A percentile compares a stretch with the other conserved stretches of the same genome.
Evolutionary conservation across 2,113 vertebrate species (phyloP).

Genomic region (Chrysochloris asiatica): DNA sequence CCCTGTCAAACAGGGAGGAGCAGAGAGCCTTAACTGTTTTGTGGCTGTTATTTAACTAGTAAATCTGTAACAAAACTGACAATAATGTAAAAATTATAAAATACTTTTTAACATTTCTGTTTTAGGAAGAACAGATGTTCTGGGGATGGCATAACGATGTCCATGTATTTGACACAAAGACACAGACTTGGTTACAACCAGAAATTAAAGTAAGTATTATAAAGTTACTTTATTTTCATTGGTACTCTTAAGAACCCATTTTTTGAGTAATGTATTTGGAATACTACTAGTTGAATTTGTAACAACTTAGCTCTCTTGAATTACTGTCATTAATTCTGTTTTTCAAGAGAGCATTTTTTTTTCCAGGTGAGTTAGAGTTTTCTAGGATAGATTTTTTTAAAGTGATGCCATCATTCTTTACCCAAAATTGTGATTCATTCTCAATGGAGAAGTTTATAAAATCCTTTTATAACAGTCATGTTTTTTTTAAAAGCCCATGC

Average conservation of each 20-base stretch:
- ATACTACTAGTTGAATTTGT: conserved; percentile 30
- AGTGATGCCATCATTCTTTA: conserved; percentile 44
- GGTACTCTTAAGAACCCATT: not conserved
- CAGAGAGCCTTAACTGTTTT: too few relatives aligned
- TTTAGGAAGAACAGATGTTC: conserved; percentile 91
- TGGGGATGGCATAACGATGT: conserved; percentile 99
- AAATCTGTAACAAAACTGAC: not conserved
- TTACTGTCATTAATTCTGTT: not conserved
- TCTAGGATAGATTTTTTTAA: conserved; percentile 27
- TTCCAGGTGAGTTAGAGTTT: conserved; percentile 28
- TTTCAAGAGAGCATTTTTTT: conserved; percentile 25
- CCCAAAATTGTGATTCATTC: not conserved
- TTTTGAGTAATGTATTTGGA: conserved; percentile 36
- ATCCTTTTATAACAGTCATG: not conserved
- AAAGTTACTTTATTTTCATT: not conserved
- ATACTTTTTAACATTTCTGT: conserved; percentile 27
- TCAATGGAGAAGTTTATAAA: conserved; percentile 35
- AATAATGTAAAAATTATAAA: conserved; percentile 9
- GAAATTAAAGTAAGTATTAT: conserved; percentile 86
- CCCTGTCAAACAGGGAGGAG: too few relatives aligned
- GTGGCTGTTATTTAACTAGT: not conserved
- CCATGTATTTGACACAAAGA: conserved; percentile 92
- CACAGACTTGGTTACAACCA: conserved; percentile 90
- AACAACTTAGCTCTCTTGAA: not conserved
- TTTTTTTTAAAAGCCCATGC: conserved; percentile 13